Conservation (phyloP, 2,797 vertebrate species). For the Danio aesculapii region DNA sequence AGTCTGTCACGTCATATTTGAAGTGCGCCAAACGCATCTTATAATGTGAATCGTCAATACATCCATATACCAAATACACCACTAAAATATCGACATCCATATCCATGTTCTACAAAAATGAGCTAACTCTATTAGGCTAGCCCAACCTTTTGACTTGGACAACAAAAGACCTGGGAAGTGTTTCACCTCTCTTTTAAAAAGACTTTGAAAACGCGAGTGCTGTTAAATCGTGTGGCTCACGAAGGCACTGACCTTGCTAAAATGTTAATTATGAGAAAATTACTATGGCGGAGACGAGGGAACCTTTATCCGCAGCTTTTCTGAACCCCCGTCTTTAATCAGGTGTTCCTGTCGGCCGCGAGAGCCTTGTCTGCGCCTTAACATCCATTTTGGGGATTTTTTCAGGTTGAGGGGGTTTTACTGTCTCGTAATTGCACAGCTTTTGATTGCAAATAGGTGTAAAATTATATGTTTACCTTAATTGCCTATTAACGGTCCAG, state of each 20-base stretch:
- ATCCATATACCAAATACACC: too few species aligned
- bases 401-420: slow-evolving; percentile 8
- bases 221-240: slow-evolving; percentile 26
- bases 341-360: not conserved
- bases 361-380: not conserved
- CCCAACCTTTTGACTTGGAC: not conserved
- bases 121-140: too few species aligned
- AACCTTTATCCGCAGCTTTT: not conserved
- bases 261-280: slow-evolving; percentile 45
- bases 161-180: not conserved
- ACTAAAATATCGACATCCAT: too few species aligned
- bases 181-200: slow-evolving; percentile 14
- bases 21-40: too few species aligned
- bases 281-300: slow-evolving; percentile 2
- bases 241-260: slow-evolving; percentile 29
- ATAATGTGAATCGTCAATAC: too few species aligned
- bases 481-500: not conserved
- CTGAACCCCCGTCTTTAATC: not conserved
- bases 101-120: too few species aligned
- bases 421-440: slow-evolving; percentile 9
- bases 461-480: slow-evolving; percentile 15
- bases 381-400: slow-evolving; percentile 3
- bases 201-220: slow-evolving; percentile 6
- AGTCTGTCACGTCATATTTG: too few species aligned
- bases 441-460: slow-evolving; percentile 28